phyloP scores from a whole-genome alignment of 2,797 vertebrate species.

The Leuciscus waleckii region DNA sequence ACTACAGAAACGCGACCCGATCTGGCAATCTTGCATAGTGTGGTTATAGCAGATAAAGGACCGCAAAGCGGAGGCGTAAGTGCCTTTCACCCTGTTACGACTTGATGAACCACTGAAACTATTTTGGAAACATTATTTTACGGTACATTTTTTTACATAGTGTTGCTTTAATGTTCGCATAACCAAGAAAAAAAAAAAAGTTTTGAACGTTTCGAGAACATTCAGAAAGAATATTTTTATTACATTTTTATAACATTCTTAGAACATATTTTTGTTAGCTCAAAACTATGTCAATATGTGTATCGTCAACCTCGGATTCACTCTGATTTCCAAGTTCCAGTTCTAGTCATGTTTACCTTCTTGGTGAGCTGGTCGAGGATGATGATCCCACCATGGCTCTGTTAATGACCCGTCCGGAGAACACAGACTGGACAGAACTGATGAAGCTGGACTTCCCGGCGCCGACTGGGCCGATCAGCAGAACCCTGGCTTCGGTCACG shows the following conservation, averaged over 20 bases:
- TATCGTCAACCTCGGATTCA: neutral
- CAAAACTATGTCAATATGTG: neutral
- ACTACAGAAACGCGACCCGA: too few species aligned
- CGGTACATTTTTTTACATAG: too few species aligned
- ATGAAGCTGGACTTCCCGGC: conserved; percentile 81
- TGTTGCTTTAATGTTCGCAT: too few species aligned
- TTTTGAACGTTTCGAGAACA: neutral
- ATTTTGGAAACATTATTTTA: too few species aligned
- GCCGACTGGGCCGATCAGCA: conserved; percentile 74
- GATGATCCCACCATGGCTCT: conserved; percentile 76
- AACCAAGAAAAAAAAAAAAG: too few species aligned
- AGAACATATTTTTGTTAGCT: too few species aligned
- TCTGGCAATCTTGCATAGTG: too few species aligned
- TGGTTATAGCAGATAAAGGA: too few species aligned
- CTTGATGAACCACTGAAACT: too few species aligned
- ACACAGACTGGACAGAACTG: conserved; percentile 77
- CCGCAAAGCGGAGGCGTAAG: too few species aligned
- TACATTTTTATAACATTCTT: too few species aligned
- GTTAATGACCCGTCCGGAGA: conserved; percentile 74
- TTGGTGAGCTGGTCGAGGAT: conserved; percentile 70
- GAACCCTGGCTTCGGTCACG: conserved; percentile 67
- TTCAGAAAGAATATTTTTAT: neutral
- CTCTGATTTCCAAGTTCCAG: neutral
- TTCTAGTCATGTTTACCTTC: conserved; percentile 67
- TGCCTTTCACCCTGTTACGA: too few species aligned